Evolutionary conservation across 2,113 vertebrate species (phyloP), one percentile per base, ranked within the genome.

Genomic region (Dicentrarchus labrax): DNA sequence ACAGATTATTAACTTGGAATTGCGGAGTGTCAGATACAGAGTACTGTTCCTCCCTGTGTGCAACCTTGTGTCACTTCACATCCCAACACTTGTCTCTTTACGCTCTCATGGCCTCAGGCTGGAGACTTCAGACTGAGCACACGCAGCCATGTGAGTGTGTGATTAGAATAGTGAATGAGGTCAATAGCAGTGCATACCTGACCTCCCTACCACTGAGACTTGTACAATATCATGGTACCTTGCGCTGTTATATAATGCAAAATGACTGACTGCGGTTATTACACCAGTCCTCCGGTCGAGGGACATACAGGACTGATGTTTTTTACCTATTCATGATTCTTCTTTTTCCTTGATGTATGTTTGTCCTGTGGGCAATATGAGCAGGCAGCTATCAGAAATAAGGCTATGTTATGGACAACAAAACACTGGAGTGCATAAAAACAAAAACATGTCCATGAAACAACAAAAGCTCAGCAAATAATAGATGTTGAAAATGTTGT

Each of bases 131-230:
- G 64, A 80, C 73, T 62, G 76, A 67, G 73, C 51, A 66, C 11
- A 17, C 67, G 5, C 45, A n/a, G 69, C 54, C 15, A 10, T 67
- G 78, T 50, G 72, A 56, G 53, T 41, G 78, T 64, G 72, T 80
- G 72, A 65, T 85, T 74, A 68, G 36, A 72, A 73, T 64, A 70
- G 62, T 78, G 66, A 89, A 86, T 81, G 83, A 82, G 86, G 84
- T 92, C 69, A 80, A 76, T 66, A 36, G 65, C 69, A 30, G 71
- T 60, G 47, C 64, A 84, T 81, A 89, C 78, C 88, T 91, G 88
- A 88, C 75, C 86, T 83, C 88, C 47, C 60, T 72, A 21, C 85
- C 88, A 77, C 83, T 88, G 69, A 79, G 76, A 65, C 64, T 70
- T 43, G 72, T 72, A 83, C 19, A 50, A 53, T 64, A 61, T 68